Evolutionary conservation across 2,113 vertebrate species (phyloP), one percentile per base, ranked within the genome.

Genomic region (Addax nasomaculatus): DNA sequence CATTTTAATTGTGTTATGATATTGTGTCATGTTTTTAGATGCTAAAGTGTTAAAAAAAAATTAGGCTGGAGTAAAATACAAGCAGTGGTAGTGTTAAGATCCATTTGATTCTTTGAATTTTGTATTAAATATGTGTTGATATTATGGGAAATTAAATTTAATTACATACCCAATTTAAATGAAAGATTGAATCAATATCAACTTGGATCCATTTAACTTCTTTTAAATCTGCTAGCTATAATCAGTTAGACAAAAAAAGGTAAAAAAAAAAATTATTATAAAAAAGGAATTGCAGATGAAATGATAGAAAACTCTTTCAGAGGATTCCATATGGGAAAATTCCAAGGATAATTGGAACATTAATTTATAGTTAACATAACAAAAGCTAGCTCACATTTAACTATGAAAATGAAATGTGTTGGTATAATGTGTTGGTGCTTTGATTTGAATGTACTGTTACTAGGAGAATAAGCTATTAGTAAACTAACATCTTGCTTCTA

Each of bases 291-390:
- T 93, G 70, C 9, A 93, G 6, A 88, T 64, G 25, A 94, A 85
- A 90, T 23, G 60, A 62, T 33, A 62, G 6, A 62, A 15, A 62
- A 78, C 25, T 90, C 70, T 86, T 90, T 5, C 43, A 85, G 29
- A 90, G 45, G 60, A 73, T 81, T 27, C 6, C 51, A 95, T n/a
- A 15, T 55, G 45, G 49, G 36, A 47, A 64, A 85, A 49, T 23
- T 84, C 29, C 29, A 93, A 93, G 51, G 30, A 58, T n/a, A 95
- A 86, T 55, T 93, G 21, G 29, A 47, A 81, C 53, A 86, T 39
- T 90, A 93, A 90, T 85, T 85, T 90, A 85, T 78, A 78, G 21
- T 95, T 95, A 84, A 95, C 60, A 62, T 49, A 51, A 39, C 45
- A 49, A 58, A 95, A 81, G 9, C 21, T 51, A 87, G 49, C 5